Percentiles rank a stretch among this genome's conserved stretches.
phyloP scores from a whole-genome alignment of 2,113 vertebrate genomes.

The Merops nubicus region DNA sequence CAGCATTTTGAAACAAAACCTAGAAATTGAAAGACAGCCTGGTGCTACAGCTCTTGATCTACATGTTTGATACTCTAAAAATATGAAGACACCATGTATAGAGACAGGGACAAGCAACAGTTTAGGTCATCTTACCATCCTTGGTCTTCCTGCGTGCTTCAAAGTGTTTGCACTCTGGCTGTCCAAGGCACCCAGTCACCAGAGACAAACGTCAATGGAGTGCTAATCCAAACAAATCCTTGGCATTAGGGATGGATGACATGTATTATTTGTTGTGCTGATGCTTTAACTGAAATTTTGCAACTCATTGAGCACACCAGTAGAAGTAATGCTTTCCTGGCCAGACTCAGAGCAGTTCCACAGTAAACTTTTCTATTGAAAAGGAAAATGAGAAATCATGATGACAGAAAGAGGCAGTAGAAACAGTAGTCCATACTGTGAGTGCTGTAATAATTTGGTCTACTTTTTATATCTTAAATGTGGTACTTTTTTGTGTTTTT shows the following conservation, averaged over 20 bases:
- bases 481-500: background rate
- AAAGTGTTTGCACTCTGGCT: background rate
- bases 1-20: background rate
- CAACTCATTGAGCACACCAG: background rate
- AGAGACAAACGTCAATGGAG: background rate
- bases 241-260: background rate
- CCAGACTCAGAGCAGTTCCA: background rate
- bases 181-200: background rate
- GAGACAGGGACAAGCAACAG: background rate
- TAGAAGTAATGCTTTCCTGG: background rate
- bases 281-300: background rate
- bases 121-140: background rate
- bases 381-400: background rate
- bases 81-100: rapidly evolving
- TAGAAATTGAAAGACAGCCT: background rate
- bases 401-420: background rate
- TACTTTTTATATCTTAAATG: background rate
- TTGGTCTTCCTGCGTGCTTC: background rate
- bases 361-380: background rate
- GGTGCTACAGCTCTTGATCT: background rate
- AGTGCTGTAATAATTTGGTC: background rate
- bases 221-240: background rate
- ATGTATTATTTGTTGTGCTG: background rate
- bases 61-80: background rate
- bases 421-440: background rate